phyloP scores from a whole-genome alignment of 2,797 vertebrate species.

The Sandelia bainsii region DNA sequence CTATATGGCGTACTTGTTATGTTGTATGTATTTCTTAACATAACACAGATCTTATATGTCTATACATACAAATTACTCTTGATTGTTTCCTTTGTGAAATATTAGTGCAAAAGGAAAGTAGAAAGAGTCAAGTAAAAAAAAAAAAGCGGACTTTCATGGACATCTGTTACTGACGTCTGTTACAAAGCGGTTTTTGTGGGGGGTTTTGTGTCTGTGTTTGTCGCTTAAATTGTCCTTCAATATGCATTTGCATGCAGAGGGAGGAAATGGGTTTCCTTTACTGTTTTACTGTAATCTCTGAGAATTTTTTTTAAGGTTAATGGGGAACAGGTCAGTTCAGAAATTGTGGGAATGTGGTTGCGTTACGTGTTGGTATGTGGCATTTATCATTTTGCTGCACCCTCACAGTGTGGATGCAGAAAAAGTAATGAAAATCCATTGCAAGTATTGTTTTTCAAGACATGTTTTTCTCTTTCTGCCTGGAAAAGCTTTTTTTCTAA shows the following conservation, averaged over 20 bases:
- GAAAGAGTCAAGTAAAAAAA: not conserved
- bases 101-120: not conserved
- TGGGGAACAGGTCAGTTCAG: not conserved
- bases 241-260: not conserved
- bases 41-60: not conserved
- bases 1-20: too few relatives aligned
- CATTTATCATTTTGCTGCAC: not conserved
- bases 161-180: too few relatives aligned
- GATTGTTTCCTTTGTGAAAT: not conserved
- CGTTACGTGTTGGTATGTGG: not conserved
- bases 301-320: not conserved
- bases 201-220: too few relatives aligned
- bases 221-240: not conserved
- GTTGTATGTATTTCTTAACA: not conserved
- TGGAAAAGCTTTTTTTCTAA: not conserved
- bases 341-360: not conserved
- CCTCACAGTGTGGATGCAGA: not conserved
- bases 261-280: not conserved
- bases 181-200: not conserved
- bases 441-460: not conserved
- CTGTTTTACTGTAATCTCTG: not conserved
- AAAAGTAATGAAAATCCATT: not conserved
- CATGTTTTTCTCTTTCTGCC: not conserved
- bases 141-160: not conserved
- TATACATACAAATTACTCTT: not conserved